Percentiles rank a stretch among this genome's conserved stretches.
phyloP scores from a whole-genome alignment of 1,140 invertebrate species.

The Trialeurodes vaporariorum region DNA sequence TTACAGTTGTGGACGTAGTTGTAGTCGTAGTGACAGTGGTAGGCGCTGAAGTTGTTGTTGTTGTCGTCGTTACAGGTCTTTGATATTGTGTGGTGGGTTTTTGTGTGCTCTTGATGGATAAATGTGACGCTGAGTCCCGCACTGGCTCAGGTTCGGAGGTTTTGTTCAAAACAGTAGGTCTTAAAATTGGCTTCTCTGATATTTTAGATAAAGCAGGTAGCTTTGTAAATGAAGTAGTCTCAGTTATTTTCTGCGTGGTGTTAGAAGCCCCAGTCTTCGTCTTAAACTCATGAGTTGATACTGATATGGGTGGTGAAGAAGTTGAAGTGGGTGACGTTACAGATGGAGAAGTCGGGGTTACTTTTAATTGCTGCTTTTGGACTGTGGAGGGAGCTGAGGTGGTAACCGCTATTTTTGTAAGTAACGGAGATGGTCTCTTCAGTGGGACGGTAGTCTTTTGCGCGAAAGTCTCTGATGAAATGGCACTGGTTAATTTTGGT shows the following conservation, averaged over 20 bases:
- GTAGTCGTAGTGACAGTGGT: not conserved
- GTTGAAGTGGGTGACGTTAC: not conserved
- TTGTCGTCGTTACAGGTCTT: constrained; percentile 7
- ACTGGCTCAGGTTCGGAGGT: not conserved
- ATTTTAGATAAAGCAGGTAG: constrained; percentile 14
- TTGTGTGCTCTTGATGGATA: not conserved
- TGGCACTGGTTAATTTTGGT: constrained; percentile 1
- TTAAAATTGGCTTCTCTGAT: constrained; percentile 13
- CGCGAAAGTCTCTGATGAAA: not conserved
- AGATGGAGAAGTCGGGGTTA: not conserved
- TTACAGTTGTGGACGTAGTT: not conserved
- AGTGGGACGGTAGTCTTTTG: not conserved
- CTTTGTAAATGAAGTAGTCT: constrained; percentile 16
- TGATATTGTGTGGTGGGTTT: constrained; percentile 7
- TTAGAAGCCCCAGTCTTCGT: not conserved
- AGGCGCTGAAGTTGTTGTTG: not conserved
- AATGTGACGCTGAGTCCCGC: not conserved
- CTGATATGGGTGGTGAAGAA: not conserved
- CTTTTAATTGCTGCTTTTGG: not conserved
- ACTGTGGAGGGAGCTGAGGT: not conserved
- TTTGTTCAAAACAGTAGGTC: constrained; percentile 2
- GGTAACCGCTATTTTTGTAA: not conserved
- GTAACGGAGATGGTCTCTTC: constrained; percentile 1
- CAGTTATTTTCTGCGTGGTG: not conserved
- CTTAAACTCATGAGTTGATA: not conserved